These are phyloP conservation scores for Epicauta chinensis DNA, from an alignment of 1,140 invertebrate species.

Conservation along the genomic window DNA sequence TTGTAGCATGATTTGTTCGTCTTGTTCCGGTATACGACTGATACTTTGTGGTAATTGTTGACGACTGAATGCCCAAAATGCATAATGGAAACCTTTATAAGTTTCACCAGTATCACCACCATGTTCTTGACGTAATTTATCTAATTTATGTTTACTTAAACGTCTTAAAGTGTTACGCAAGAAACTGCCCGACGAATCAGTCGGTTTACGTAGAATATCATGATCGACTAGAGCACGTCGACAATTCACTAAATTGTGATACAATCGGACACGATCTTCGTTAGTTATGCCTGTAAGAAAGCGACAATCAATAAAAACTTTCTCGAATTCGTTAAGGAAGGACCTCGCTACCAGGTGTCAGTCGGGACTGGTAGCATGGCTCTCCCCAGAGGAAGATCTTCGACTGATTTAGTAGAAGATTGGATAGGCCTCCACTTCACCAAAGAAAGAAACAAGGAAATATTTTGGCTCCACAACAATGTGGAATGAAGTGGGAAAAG, in stretches of 20 bases:
- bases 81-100: constrained; percentile 79
- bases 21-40: constrained; percentile 75
- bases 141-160: constrained; percentile 80
- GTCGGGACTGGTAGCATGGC: no score
- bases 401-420: no score
- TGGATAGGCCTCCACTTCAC: no score
- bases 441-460: no score
- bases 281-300: constrained; percentile 57
- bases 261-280: constrained; percentile 73
- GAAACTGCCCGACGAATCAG: constrained; percentile 71
- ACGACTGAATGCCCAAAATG: constrained; percentile 87
- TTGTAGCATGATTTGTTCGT: constrained; percentile 78
- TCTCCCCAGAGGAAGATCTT: no score
- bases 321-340: constrained; percentile 1
- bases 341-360: no score
- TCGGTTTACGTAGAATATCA: constrained; percentile 72
- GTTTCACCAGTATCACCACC: constrained; percentile 71
- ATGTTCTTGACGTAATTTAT: constrained; percentile 76
- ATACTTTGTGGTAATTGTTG: constrained; percentile 73
- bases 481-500: no score
- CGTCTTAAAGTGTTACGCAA: constrained; percentile 79
- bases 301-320: not conserved
- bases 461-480: no score
- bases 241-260: constrained; percentile 74
- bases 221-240: constrained; percentile 76